Evolutionary conservation across 2,888 invertebrate genomes (phyloP), one percentile per base, ranked within the genome.

Genomic region (Aproaerema taeniolella): DNA sequence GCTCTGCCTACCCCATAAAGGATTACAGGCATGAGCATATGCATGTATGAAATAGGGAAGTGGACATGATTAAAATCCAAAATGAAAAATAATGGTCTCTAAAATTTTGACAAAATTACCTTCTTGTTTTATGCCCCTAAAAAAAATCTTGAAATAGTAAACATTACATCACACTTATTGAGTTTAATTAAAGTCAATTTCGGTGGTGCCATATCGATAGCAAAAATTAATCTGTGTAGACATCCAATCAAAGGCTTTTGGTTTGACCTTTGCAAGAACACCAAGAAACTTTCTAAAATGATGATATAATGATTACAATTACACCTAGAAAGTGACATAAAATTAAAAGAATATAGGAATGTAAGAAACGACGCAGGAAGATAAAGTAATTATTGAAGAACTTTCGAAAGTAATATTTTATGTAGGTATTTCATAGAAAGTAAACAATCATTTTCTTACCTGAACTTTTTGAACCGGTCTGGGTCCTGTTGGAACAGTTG

Each of bases 401-500:
- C n/a, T n/a, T n/a, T n/a, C n/a, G n/a, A n/a, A n/a, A n/a, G n/a
- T n/a, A n/a, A n/a, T n/a, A n/a, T n/a, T n/a, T n/a, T n/a, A 20
- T 13, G 2, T 20, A 20, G 20, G 8, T 32, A 32, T 20, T 17
- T 10, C 11, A 33, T 30, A 30, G 29, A 46, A 49, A 49, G 46
- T 45, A 45, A 47, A 43, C 37, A 42, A 3, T 30, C 26, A 45
- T 13, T n/a, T n/a, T n/a, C n/a, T 10, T 85, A 97, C 98, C 95
- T 97, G 87, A 91, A 96, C 75, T 95, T 96, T 36, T 93, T 87
- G 67, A 98, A 98, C 44, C 99, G 91, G 17, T 90, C 83, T 0
- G 92, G 81, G 76, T 98, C 95, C 54, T 91, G 85, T 49, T 91
- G 88, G 68, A 99, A 98, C 55, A 98, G 81, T 47, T 95, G 89